Conservation (phyloP, 2,113 vertebrate species). For the Anoplopoma fimbria region DNA sequence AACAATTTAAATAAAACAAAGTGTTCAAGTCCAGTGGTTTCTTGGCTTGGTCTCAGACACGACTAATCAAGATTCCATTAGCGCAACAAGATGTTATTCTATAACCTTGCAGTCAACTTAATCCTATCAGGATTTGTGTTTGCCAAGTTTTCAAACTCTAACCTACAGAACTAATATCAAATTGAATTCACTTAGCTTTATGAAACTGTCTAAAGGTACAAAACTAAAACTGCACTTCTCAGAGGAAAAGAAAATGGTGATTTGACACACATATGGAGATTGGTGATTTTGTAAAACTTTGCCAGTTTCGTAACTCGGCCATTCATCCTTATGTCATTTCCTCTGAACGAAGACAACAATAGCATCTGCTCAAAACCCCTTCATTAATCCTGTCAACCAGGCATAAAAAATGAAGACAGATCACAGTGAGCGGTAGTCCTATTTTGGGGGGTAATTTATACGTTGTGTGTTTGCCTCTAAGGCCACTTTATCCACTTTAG, state of each 20-base stretch:
- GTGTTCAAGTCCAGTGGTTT: not conserved
- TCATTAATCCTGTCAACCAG: conserved; percentile 46
- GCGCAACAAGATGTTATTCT: not conserved
- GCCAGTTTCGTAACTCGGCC: conserved; percentile 6
- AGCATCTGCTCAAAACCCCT: conserved; percentile 15
- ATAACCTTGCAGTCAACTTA: not conserved
- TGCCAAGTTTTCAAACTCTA: not conserved
- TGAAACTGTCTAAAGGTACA: not conserved
- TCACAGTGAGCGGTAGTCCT: conserved; percentile 16
- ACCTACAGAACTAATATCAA: not conserved
- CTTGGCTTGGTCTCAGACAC: not conserved
- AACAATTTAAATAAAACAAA: not conserved
- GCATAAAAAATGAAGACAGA: conserved; percentile 40
- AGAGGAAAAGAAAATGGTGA: not conserved
- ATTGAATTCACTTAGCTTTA: not conserved
- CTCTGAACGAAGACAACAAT: conserved; percentile 15
- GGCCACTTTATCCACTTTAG: conserved; percentile 32
- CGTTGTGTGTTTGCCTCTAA: conserved; percentile 17
- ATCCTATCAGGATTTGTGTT: not conserved
- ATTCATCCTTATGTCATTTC: conserved; percentile 4
- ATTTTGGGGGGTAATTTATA: conserved; percentile 44
- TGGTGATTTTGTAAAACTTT: not conserved
- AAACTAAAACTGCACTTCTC: not conserved
- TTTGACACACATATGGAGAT: not conserved
- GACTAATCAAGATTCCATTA: conserved; percentile 9